A percentile compares a stretch with the other conserved stretches of the same genome.
phyloP scores from a whole-genome alignment of 2,797 vertebrate species.

The Mycteria americana region DNA sequence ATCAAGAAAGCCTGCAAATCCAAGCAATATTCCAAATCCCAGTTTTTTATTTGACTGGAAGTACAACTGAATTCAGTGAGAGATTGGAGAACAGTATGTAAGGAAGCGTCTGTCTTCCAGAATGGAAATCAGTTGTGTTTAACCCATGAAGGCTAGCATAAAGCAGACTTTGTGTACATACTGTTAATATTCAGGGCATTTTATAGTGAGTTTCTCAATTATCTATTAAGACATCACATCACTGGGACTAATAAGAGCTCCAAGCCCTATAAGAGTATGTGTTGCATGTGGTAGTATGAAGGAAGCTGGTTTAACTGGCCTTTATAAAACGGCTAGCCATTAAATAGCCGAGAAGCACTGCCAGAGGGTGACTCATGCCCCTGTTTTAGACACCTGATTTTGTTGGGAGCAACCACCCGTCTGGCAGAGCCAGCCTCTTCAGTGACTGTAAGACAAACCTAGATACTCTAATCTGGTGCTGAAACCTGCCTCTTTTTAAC shows the following conservation, averaged over 20 bases:
- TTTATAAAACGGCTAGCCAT: not conserved
- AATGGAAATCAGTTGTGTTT: not conserved
- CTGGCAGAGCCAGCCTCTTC: not conserved
- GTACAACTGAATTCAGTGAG: not conserved
- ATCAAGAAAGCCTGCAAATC: not conserved
- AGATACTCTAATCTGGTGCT: not conserved
- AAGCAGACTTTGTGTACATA: not conserved
- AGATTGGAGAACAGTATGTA: not conserved
- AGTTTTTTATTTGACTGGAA: not conserved
- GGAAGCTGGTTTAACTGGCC: slow-evolving; percentile 34
- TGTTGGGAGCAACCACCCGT: not conserved
- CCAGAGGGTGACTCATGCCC: slow-evolving; percentile 1
- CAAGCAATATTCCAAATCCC: not conserved
- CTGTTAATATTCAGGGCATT: not conserved
- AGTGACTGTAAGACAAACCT: not conserved
- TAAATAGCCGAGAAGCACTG: not conserved
- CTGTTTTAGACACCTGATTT: not conserved
- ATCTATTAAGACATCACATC: not conserved
- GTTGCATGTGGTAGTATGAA: not conserved
- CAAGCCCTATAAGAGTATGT: not conserved
- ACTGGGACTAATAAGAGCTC: not conserved
- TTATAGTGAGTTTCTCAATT: not conserved
- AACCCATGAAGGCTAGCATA: not conserved
- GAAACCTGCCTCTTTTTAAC: not conserved
- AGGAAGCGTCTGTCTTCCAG: not conserved